These are phyloP conservation scores for Rhinolophus ferrumequinum DNA, from an alignment of 2,113 vertebrate species.

Conservation along the genomic window DNA sequence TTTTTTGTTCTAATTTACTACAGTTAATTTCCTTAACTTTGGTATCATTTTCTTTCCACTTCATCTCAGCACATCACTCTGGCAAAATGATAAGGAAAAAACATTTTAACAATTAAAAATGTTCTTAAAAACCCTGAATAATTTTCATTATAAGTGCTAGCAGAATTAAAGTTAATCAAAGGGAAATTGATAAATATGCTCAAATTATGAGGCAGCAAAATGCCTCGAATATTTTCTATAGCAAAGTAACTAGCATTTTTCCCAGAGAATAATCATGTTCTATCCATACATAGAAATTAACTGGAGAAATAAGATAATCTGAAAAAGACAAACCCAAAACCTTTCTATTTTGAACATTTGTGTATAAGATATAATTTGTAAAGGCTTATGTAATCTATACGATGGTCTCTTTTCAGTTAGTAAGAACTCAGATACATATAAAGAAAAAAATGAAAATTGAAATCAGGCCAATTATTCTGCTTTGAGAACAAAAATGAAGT, in stretches of 20 bases:
- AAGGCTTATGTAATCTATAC: background rate
- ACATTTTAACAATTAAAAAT: background rate
- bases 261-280: background rate
- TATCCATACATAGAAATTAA: background rate
- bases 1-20: background rate
- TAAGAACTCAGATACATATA: background rate
- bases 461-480: background rate
- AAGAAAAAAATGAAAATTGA: background rate
- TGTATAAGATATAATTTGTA: background rate
- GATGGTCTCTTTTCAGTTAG: background rate
- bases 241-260: background rate
- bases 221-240: background rate
- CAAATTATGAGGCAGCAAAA: slow-evolving; percentile 24
- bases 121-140: background rate
- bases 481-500: slow-evolving; percentile 46
- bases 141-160: slow-evolving; percentile 7
- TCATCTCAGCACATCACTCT: background rate
- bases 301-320: background rate
- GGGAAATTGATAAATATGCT: background rate
- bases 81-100: background rate
- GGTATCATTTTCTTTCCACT: background rate
- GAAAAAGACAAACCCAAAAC: background rate
- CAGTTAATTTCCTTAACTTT: background rate
- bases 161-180: slow-evolving; percentile 31
- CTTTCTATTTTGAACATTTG: background rate